Evolutionary conservation across 2,113 vertebrate genomes (phyloP).

Genomic region (Cinclus mexicanus): DNA sequence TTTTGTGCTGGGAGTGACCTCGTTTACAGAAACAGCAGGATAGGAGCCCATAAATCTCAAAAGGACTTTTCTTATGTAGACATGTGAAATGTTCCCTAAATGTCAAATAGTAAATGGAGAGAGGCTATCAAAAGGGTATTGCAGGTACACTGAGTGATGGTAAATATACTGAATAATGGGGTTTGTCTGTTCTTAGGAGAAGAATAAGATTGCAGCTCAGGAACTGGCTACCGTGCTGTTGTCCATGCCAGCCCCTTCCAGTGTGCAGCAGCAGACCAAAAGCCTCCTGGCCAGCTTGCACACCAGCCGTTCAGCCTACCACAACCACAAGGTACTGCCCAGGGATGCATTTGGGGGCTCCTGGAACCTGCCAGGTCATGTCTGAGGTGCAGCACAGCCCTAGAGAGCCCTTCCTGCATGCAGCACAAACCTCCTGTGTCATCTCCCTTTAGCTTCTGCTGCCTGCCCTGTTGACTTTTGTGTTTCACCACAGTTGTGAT

Average conservation of each 20-base stretch:
- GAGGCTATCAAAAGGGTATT: background rate
- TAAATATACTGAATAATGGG: background rate
- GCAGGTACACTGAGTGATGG: background rate
- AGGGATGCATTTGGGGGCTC: background rate
- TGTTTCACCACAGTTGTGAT: background rate
- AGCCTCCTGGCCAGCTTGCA: conserved; percentile 95
- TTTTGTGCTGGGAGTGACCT: conserved; percentile 49
- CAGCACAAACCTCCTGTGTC: background rate
- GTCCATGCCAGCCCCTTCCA: conserved; percentile 92
- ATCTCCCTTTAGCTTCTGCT: background rate
- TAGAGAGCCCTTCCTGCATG: background rate
- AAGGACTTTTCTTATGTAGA: background rate
- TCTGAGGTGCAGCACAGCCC: background rate
- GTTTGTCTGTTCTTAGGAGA: conserved; percentile 81
- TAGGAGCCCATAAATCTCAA: conserved; percentile 18
- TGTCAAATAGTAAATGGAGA: background rate
- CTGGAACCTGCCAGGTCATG: background rate
- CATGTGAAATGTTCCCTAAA: background rate
- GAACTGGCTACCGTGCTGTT: conserved; percentile 93
- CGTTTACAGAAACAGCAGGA: conserved; percentile 41
- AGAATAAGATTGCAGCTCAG: conserved; percentile 89
- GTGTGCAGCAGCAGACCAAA: conserved; percentile 97
- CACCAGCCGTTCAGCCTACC: conserved; percentile 94
- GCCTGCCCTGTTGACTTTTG: background rate
- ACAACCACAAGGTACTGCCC: conserved; percentile 93